Base-by-base conservation (phyloP, 2,888 invertebrate species). In the Pedicia rivosa region DNA sequence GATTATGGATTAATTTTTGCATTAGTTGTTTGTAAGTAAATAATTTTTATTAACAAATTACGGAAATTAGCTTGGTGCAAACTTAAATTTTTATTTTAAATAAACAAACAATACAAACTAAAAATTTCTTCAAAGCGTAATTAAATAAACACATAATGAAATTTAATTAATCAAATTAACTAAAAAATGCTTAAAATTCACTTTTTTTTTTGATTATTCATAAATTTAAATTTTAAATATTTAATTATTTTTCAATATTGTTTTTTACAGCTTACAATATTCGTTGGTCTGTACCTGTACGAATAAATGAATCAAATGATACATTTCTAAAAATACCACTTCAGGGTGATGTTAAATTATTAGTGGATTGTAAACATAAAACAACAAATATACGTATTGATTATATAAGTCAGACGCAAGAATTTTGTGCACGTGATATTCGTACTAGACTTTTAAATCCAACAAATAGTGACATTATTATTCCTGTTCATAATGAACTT, bases 281-380 rank as follows among this genome's bases (percentile, higher is more conserved):
- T 30, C 49, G 54, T 39, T 70, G 70, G 70, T 68, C 68, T 1
- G 56, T 56, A 37, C 60, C 66, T 2, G 56, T 69, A 24, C 57
- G 60, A 43, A 59, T 67, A 5, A 59, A 63, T 36, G 59, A 59
- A 40, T 57, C 62, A 22, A 63, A 59, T 41, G 69, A 72, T 46
- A 69, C 71, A 43, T 72, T 68, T 43, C 54, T 74, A n/a, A 60
- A 68, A 39, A 57, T 74, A 31, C 73, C 73, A 1, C 55, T 58
- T 25, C 66, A 66, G 48, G 72, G 72, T 3, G 73, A 74, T 49
- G 64, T 74, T 5, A 61, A 61, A 42, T 47, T 61, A 13, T 49
- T 53, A 30, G 52, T 60, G 47, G 59, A 58, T 51, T 53, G 57
- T 51, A 55, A 54, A 36, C 57, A 60, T 46, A 53, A 53, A 17